Evolutionary conservation across 2,797 vertebrate species (phyloP).

Genomic region (Mormyrus proboscirostris): DNA sequence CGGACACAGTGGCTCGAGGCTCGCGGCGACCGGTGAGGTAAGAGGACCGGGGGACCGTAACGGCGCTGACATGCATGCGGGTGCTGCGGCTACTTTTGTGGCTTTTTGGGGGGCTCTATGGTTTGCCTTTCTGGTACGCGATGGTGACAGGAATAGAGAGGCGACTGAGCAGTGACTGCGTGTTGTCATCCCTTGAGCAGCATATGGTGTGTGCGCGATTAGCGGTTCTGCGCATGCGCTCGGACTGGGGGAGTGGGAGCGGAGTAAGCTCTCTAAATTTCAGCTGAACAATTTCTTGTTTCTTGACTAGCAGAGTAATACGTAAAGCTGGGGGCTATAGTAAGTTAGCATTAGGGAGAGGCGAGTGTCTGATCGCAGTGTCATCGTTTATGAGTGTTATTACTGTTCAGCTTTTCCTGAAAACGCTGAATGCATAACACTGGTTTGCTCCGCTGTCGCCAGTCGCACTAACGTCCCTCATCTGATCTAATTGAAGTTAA

Average conservation of each 20-base stretch:
- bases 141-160: background rate
- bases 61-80: background rate
- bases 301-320: background rate
- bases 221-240: conserved; percentile 18
- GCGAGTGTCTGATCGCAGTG: background rate
- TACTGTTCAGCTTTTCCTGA: background rate
- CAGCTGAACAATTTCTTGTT: background rate
- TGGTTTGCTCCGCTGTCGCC: background rate
- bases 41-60: background rate
- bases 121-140: background rate
- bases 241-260: conserved; percentile 10
- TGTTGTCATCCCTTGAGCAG: conserved; percentile 16
- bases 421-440: background rate
- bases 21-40: conserved; percentile 18
- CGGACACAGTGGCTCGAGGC: conserved; percentile 16
- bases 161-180: background rate
- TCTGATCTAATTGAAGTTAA: background rate
- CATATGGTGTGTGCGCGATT: conserved; percentile 8
- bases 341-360: background rate
- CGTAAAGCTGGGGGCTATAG: background rate
- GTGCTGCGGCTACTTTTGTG: background rate
- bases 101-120: background rate
- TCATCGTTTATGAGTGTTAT: background rate
- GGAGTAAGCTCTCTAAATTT: conserved; percentile 8
- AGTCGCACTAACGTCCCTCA: background rate